phyloP scores from a whole-genome alignment of 2,113 vertebrate genomes.

The Aegotheles bennettii region DNA sequence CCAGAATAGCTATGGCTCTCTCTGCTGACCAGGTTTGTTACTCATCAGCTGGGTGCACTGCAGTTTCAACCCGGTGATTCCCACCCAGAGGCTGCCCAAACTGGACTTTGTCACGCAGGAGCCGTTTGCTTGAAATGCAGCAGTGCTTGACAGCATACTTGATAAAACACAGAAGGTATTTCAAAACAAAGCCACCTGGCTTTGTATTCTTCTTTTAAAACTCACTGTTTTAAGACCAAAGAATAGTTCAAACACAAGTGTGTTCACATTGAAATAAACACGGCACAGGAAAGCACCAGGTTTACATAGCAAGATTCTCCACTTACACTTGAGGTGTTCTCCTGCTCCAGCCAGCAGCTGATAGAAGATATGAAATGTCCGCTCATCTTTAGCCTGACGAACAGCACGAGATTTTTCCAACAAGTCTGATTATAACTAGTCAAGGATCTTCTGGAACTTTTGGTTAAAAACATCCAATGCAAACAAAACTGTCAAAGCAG shows the following conservation, averaged over 20 bases:
- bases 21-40: neutral
- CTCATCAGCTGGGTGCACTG: neutral
- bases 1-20: neutral
- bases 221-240: neutral
- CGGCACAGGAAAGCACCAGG: rapidly evolving
- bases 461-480: rapidly evolving
- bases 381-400: slow-evolving; percentile 96
- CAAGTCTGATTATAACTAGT: slow-evolving; percentile 80
- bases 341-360: slow-evolving; percentile 92
- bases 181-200: neutral
- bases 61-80: neutral
- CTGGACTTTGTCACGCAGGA: neutral
- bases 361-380: slow-evolving; percentile 97
- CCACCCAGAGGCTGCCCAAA: neutral
- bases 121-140: rapidly evolving
- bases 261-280: neutral
- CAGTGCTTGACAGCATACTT: neutral
- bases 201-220: neutral
- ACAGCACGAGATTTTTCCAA: slow-evolving; percentile 97
- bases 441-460: slow-evolving; percentile 60
- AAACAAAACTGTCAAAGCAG: neutral
- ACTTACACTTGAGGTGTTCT: slow-evolving; percentile 93
- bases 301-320: rapidly evolving
- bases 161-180: neutral
- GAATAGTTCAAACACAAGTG: rapidly evolving